Evolutionary conservation across 2,797 vertebrate genomes (phyloP), one percentile per base, ranked within the genome.

Genomic region (Phataginus tetradactyla): DNA sequence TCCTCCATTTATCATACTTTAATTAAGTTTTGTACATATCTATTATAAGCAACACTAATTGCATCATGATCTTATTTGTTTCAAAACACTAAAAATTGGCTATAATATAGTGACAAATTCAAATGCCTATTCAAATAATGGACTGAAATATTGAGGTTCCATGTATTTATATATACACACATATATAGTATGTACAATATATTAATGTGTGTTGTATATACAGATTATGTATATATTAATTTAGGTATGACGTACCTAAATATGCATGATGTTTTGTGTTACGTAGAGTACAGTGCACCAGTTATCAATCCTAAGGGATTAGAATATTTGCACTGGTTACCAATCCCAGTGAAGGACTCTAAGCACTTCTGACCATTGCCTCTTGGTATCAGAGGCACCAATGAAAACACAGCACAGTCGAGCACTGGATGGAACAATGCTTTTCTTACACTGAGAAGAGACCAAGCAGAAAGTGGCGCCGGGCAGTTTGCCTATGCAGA

Each of bases 1-100:
- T 59, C 18, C 21, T 79, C 55, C 51, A 90, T 75, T 95, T 91
- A 64, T 89, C 61, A 61, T 84, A 86, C 92, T 92, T 96, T 93
- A 96, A 86, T 90, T 86, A 94, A 90, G 7, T 55, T 93, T 91
- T 71, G 27, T 93, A 32, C 57, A 39, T 74, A 90, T 91, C 39
- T 94, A 29, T 92, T 84, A 77, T 75, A 95, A 91, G 49, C 18
- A 80, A 66, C 34, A 84, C 51, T 75, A 96, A 87, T 72, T 92
- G 14, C 10, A 66, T 84, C 71, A 61, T 86, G 68, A 57, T 90
- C 23, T 94, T 80, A 85, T 64, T 92, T 90, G 90, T 92, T 91
- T 96, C 34, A 96, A 83, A 87, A 77, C 39, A 94, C 71, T 81
- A 37, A 85, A 89, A 80, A 55, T 7, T 37, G 0, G 4, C 27